phyloP scores from a whole-genome alignment of 2,797 vertebrate species.

The Argentina silus region DNA sequence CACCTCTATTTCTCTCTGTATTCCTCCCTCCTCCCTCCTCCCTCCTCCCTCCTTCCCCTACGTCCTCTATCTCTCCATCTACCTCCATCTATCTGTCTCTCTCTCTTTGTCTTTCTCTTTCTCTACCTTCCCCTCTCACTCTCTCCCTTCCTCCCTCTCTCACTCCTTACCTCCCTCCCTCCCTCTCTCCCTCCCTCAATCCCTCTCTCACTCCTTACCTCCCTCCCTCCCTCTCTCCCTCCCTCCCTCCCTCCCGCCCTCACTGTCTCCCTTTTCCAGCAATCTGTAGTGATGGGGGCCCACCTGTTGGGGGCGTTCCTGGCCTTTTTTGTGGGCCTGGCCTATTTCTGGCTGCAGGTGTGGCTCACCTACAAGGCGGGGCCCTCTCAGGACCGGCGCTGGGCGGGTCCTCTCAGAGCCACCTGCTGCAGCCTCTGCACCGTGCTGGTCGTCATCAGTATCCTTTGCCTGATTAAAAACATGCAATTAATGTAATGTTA shows the following conservation, averaged over 20 bases:
- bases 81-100: too few species aligned
- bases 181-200: too few species aligned
- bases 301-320: slow-evolving; percentile 79
- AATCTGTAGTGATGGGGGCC: slow-evolving; percentile 55
- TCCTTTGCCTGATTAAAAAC: too few species aligned
- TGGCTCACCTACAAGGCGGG: slow-evolving; percentile 65
- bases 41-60: too few species aligned
- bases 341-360: slow-evolving; percentile 85
- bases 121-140: background rate
- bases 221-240: background rate
- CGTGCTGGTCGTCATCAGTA: slow-evolving; percentile 72
- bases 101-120: too few species aligned
- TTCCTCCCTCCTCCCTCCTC: too few species aligned
- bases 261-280: slow-evolving; percentile 54
- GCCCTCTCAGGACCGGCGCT: slow-evolving; percentile 63
- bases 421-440: slow-evolving; percentile 67
- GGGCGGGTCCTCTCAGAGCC: slow-evolving; percentile 65
- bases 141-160: background rate
- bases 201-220: background rate
- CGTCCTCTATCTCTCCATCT: too few species aligned
- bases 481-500: too few species aligned
- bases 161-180: background rate
- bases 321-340: slow-evolving; percentile 75
- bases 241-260: background rate
- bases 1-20: too few species aligned